Base-by-base conservation (phyloP, 2,113 vertebrate species). In the Phylloscopus trochilus region DNA sequence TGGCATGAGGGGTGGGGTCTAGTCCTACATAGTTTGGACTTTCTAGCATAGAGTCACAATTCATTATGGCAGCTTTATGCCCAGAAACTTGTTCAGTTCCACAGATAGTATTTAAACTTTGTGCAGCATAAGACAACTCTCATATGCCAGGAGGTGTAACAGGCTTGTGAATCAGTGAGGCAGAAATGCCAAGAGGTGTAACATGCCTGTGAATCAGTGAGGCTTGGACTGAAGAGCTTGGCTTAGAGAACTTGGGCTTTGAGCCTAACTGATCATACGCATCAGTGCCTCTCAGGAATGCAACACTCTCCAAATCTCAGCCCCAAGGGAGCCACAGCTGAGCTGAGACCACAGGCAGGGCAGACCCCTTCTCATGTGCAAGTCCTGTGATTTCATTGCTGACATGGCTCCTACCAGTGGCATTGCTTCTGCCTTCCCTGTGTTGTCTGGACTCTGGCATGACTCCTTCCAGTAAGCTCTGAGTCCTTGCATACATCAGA, bases 281-380 rank as follows among this genome's bases (percentile, higher is more conserved):
- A 74, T 82, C 62, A 37, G 44, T 79, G 70, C 83, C 77, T 82
- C 89, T 79, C 28, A 69, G 92, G 94, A 94, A 95, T 93, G 91
- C 81, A 23, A 8, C 1, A 1, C 66, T 89, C 44, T 94, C 86
- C 68, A 63, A 14, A 90, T 90, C 86, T 30, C 11, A n/a, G 26
- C 41, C 14, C 75, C 47, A 8, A 69, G 4, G 2, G 23, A 44
- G 51, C 49, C 4, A 8, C 4, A 64, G 53, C 72, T 69, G 85
- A 72, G 63, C 72, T 69, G 88, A 73, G 67, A 88, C 51, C 72
- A 92, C 52, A 9, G 52, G 39, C 56, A 75, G 72, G 28, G 47
- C 84, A 78, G 92, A 75, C 39, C 44, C 92, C 47, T 87, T 74
- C 47, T 90, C 76, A 26, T 2, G 1, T 76, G 62, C 15, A 12